Evolutionary conservation across 2,113 vertebrate species (phyloP).

Genomic region (Triplophysa dalaica): DNA sequence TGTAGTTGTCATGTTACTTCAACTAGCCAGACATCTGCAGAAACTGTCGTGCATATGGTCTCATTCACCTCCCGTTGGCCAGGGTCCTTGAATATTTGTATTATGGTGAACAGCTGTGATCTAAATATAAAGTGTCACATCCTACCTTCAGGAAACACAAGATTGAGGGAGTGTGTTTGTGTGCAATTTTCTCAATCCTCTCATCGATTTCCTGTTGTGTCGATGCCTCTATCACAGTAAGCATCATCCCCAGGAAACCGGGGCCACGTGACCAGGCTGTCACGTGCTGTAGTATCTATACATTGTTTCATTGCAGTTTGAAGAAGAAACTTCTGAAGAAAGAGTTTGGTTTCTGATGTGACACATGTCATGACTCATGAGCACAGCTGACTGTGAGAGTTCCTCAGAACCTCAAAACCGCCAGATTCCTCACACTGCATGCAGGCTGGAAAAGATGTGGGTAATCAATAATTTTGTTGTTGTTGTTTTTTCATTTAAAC

Average conservation of each 20-base stretch:
- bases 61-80: conserved; percentile 48
- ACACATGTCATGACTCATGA: neutral
- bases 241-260: neutral
- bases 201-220: conserved; percentile 59
- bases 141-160: conserved; percentile 72
- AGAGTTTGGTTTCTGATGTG: neutral
- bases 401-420: neutral
- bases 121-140: conserved; percentile 72
- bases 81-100: conserved; percentile 67
- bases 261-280: neutral
- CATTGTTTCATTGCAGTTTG: conserved; percentile 53
- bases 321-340: neutral
- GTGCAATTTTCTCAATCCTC: conserved; percentile 46
- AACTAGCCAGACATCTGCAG: neutral
- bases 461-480: neutral
- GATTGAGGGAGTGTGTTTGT: conserved; percentile 50
- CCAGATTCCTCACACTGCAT: neutral
- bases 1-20: neutral
- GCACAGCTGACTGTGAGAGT: neutral
- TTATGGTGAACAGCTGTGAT: conserved; percentile 69
- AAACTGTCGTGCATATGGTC: conserved; percentile 29
- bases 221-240: neutral
- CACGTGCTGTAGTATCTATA: neutral
- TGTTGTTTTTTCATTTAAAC: no score
- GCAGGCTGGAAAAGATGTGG: neutral